phyloP scores from a whole-genome alignment of 2,888 invertebrate species.

The Venusia cambrica region DNA sequence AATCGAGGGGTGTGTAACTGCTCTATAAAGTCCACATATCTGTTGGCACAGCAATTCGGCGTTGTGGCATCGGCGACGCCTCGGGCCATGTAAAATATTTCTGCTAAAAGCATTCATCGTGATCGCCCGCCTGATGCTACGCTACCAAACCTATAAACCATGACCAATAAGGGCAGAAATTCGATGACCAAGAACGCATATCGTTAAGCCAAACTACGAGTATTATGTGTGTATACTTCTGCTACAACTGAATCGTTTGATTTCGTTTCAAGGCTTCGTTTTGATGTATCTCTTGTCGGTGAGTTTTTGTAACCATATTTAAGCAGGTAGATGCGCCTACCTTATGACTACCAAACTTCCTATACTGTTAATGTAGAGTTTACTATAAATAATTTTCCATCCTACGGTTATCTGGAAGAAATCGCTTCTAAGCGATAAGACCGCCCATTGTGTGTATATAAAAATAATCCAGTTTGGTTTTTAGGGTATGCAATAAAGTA shows the following conservation, averaged over 20 bases:
- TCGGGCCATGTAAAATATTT: constrained; percentile 79
- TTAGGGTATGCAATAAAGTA: no score
- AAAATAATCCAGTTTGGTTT: no score
- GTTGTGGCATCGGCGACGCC: constrained; percentile 63
- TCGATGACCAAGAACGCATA: constrained; percentile 41
- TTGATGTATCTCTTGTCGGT: neutral
- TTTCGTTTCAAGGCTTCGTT: constrained; percentile 49
- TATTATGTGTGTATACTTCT: constrained; percentile 65
- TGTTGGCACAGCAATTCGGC: constrained; percentile 77
- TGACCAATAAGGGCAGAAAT: constrained; percentile 46
- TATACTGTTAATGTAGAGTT: no score
- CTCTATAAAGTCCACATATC: constrained; percentile 53
- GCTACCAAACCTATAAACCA: constrained; percentile 43
- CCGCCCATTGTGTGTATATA: no score
- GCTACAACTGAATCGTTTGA: constrained; percentile 65
- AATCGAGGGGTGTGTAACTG: constrained; percentile 31
- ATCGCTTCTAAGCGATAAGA: no score
- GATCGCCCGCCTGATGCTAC: constrained; percentile 72
- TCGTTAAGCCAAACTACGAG: constrained; percentile 55
- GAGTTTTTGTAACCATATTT: no score
- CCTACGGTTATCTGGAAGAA: no score
- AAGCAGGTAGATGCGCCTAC: no score
- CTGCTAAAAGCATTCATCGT: constrained; percentile 79
- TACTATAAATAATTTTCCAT: no score
- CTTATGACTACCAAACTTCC: no score